Evolutionary conservation across 1,140 invertebrate species (phyloP).

Genomic region (Aphelenchoides fujianensis): DNA sequence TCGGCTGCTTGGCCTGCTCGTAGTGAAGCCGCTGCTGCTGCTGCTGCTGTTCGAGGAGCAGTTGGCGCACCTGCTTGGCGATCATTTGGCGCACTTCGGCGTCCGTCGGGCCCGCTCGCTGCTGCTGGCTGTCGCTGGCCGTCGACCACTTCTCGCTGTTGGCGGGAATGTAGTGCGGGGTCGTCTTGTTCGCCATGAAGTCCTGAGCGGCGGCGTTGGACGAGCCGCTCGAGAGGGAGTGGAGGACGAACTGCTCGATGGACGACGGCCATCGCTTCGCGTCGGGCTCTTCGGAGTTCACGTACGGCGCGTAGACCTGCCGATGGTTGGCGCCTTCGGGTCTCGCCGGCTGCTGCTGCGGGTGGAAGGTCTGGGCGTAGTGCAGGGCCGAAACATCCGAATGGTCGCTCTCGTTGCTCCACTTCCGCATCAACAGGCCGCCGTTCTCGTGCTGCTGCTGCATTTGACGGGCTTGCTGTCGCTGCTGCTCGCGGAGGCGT

Average conservation of each 20-base stretch:
- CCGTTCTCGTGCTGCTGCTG: not conserved
- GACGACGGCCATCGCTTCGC: not conserved
- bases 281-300: not conserved
- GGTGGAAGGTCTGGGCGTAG: not conserved
- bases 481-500: not conserved
- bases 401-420: not conserved
- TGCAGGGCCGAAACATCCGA: not conserved
- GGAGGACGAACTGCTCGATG: not conserved
- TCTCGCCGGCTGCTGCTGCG: too few species aligned
- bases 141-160: slow-evolving; percentile 4
- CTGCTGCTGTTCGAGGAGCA: not conserved
- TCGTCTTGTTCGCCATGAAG: not conserved
- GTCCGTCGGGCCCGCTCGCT: not conserved
- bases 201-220: not conserved
- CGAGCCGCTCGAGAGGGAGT: not conserved
- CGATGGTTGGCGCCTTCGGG: not conserved
- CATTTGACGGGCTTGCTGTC: too few species aligned
- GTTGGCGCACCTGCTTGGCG: not conserved
- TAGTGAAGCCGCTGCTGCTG: not conserved
- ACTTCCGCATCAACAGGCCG: not conserved
- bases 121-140: not conserved
- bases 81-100: not conserved
- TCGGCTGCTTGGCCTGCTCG: not conserved
- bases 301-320: not conserved
- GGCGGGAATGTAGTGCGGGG: not conserved